A percentile compares a stretch with the other conserved stretches of the same genome.
Evolutionary conservation across 23 tunicate genomes (phyloP).

Genomic region (Diplosoma virens): DNA sequence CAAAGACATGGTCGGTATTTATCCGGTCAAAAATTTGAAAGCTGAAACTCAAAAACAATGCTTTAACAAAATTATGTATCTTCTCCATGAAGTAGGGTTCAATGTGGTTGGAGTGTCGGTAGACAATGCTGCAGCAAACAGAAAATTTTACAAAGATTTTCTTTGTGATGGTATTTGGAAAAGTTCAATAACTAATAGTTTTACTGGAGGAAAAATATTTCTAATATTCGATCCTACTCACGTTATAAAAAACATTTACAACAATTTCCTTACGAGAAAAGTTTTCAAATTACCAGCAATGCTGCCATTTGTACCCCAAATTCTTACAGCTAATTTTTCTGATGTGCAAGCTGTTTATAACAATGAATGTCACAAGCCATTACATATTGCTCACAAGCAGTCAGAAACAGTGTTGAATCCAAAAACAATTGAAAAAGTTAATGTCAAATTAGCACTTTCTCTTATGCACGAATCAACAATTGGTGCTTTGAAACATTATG

Average conservation of each 20-base stretch:
- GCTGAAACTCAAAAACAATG: slow-evolving; percentile 12
- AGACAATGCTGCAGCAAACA: slow-evolving; percentile 21
- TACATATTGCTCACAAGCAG: slow-evolving; percentile 4
- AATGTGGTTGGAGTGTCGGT: slow-evolving; percentile 5
- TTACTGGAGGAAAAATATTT: slow-evolving; percentile 14
- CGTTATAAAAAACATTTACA: slow-evolving; percentile 3
- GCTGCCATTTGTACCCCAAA: neutral
- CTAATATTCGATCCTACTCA: slow-evolving; percentile 21
- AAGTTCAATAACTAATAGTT: neutral
- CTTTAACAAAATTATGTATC: slow-evolving; percentile 1
- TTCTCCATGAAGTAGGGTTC: slow-evolving; percentile 9
- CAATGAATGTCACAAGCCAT: slow-evolving; percentile 3
- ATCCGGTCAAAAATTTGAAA: slow-evolving; percentile 12
- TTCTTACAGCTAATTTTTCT: slow-evolving; percentile 3
- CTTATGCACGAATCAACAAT: slow-evolving; percentile 6
- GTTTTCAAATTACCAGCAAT: neutral
- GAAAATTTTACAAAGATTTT: slow-evolving; percentile 13
- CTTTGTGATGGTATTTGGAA: slow-evolving; percentile 8
- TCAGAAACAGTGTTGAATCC: slow-evolving; percentile 12
- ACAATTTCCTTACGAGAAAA: neutral
- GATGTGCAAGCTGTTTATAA: neutral
- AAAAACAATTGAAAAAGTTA: slow-evolving; percentile 18
- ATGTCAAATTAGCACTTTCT: slow-evolving; percentile 5
- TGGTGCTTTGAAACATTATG: slow-evolving; percentile 1
- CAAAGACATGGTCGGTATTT: neutral